Percentiles rank a stretch among this genome's conserved stretches.
These are phyloP conservation scores for Esox niger DNA, from an alignment of 2,113 vertebrate species.

Conservation along the genomic window DNA sequence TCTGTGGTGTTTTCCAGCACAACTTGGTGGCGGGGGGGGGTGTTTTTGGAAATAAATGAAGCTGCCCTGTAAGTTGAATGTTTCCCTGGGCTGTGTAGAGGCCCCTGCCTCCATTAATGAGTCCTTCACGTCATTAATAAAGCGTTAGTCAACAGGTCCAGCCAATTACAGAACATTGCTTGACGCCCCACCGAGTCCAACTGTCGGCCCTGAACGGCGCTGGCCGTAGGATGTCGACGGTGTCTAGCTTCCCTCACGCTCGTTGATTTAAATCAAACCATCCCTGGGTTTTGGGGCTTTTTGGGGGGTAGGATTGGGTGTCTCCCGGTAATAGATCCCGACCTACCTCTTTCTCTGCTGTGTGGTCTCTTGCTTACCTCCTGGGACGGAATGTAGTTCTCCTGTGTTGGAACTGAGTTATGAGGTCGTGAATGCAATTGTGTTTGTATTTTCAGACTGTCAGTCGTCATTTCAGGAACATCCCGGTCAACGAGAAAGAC, in stretches of 20 bases:
- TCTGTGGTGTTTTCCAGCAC: constrained; percentile 2
- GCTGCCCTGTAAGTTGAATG: constrained; percentile 51
- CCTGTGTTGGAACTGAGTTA: neutral
- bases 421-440: neutral
- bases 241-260: neutral
- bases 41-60: constrained; percentile 22
- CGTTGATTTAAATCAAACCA: neutral
- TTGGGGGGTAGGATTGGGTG: too few species aligned
- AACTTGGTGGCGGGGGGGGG: neutral
- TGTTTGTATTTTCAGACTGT: constrained; percentile 79
- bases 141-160: constrained; percentile 43
- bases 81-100: constrained; percentile 46
- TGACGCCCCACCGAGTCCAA: neutral
- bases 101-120: constrained; percentile 47
- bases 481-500: constrained; percentile 97
- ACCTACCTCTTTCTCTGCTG: neutral
- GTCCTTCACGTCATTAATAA: constrained; percentile 63
- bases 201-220: neutral
- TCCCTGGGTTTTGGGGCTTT: neutral
- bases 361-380: neutral
- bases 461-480: constrained; percentile 98
- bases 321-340: too few species aligned
- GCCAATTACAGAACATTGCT: constrained; percentile 37
- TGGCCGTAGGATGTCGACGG: neutral
- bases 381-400: neutral